Evolutionary conservation across 2,113 vertebrate species (phyloP).

Genomic region (Lepidothrix coronata): DNA sequence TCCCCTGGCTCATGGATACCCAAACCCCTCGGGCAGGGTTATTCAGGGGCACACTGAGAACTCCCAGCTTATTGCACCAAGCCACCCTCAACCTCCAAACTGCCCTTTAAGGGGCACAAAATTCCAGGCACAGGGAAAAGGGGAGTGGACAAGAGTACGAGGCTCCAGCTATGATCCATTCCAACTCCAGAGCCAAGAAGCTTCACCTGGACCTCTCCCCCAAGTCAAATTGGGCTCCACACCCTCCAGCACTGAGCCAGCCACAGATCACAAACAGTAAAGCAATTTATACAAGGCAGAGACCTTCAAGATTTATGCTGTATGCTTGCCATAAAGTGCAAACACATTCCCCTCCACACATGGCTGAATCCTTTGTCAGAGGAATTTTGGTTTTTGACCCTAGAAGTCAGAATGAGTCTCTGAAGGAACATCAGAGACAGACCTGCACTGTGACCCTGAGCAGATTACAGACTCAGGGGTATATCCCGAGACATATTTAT

Average conservation of each 20-base stretch:
- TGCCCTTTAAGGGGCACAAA: not conserved
- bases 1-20: not conserved
- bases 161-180: not conserved
- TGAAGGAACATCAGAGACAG: constrained; percentile 8
- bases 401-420: constrained; percentile 4
- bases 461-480: constrained; percentile 1
- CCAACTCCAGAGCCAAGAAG: not conserved
- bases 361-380: not conserved
- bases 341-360: not conserved
- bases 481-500: constrained; percentile 15
- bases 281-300: not conserved
- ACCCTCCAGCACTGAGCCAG: not conserved
- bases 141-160: rapidly evolving
- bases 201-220: not conserved
- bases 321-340: not conserved
- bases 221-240: rapidly evolving
- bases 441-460: not conserved
- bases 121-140: not conserved
- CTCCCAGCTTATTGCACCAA: not conserved
- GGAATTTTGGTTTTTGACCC: constrained; percentile 14
- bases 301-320: not conserved
- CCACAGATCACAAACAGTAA: not conserved
- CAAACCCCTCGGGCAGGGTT: not conserved
- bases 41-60: not conserved
- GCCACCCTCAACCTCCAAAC: not conserved